Conservation (phyloP, 2,113 vertebrate species). For the Paracanthobrama guichenoti region DNA sequence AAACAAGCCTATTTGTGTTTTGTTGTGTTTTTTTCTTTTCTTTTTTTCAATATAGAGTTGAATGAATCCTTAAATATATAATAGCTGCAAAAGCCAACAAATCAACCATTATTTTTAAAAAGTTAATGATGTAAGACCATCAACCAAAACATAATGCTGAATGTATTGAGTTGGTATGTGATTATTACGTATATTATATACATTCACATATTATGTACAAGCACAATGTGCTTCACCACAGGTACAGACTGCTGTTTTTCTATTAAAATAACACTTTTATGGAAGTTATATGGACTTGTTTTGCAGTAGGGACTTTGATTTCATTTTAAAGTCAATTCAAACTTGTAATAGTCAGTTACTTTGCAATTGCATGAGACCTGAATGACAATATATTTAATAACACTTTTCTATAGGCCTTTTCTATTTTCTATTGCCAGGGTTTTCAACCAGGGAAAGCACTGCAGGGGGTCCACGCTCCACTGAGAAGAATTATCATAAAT, state of each 20-base stretch:
- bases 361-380: neutral
- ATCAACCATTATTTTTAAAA: neutral
- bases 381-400: neutral
- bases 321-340: conserved; percentile 6
- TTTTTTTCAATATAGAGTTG: neutral
- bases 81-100: neutral
- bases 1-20: no score
- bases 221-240: neutral
- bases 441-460: neutral
- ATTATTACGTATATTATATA: neutral
- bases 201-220: neutral
- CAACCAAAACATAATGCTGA: neutral
- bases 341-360: neutral
- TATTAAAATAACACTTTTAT: neutral
- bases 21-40: no score
- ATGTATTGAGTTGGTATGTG: neutral
- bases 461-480: neutral
- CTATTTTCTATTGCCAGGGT: neutral
- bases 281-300: neutral
- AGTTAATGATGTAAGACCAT: neutral
- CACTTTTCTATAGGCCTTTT: neutral
- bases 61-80: neutral
- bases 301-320: neutral
- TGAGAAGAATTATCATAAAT: neutral
- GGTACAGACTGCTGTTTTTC: neutral